phyloP scores from a whole-genome alignment of 2,797 vertebrate species.

The Enteromius thamalakanensis region DNA sequence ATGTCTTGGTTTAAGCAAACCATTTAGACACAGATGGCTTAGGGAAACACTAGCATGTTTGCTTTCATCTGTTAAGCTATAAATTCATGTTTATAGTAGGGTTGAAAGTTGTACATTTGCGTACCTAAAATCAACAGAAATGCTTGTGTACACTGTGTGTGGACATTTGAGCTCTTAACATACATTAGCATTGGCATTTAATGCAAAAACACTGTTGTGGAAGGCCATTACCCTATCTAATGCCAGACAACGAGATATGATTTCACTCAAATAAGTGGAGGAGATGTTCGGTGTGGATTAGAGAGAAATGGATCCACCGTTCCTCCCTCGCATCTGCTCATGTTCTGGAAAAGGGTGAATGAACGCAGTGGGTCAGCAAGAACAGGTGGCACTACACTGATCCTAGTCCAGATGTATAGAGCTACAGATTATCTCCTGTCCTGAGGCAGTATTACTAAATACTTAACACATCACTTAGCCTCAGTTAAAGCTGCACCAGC shows the following conservation, averaged over 20 bases:
- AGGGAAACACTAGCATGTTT: conserved; percentile 7
- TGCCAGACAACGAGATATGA: neutral
- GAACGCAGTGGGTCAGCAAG: conserved; percentile 49
- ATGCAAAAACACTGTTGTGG: neutral
- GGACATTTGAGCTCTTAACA: conserved; percentile 58
- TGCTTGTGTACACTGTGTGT: neutral
- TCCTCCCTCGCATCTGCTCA: conserved; percentile 69
- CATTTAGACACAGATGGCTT: neutral
- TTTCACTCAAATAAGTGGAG: conserved; percentile 22
- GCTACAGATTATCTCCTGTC: conserved; percentile 68
- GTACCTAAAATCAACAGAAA: neutral
- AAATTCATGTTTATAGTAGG: neutral
- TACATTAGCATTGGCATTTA: conserved; percentile 16
- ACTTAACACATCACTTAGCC: conserved; percentile 69
- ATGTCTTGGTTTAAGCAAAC: neutral
- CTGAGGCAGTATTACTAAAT: conserved; percentile 64
- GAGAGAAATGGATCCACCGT: conserved; percentile 61
- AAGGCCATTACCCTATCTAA: conserved; percentile 29
- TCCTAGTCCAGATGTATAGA: conserved; percentile 71
- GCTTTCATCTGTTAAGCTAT: neutral
- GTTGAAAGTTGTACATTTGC: neutral
- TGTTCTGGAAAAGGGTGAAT: conserved; percentile 62
- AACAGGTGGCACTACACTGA: conserved; percentile 67
- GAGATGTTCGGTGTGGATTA: conserved; percentile 68
- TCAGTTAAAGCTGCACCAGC: conserved; percentile 60